Base-by-base conservation (phyloP, 2,113 vertebrate genomes). In the Notechis scutatus region DNA sequence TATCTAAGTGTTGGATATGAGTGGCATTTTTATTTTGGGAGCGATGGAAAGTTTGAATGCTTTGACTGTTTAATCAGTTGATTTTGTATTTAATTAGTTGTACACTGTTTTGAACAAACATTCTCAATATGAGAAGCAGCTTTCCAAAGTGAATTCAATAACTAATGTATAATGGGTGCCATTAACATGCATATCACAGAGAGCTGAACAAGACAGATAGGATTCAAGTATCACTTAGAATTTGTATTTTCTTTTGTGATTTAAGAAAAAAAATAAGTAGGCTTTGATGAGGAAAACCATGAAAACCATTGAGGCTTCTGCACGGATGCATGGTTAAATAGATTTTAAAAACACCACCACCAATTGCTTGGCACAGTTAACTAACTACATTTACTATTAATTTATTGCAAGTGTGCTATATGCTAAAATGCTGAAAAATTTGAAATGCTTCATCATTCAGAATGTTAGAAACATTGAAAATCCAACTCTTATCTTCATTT, bases 331-430 rank as follows among this genome's bases (percentile, higher is more conserved):
- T 96, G 95, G 96, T 97, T 96, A 96, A 95, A 88, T 85, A 93
- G 92, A 96, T 91, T 88, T 9, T 15, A 56, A 52, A 91, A 91
- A 81, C 50, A 91, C 12, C 61, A 61, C 5, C 93, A 56, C 92
- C 94, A 93, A 96, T 95, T 96, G 92, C 93, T 96, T 23, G 1
- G 92, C 92, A 93, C 92, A 95, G 93, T 93, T 96, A 96, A 96
- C 94, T 95, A 92, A 96, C 34, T 94, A 94, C 92, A 93, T 47
- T 92, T 93, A 91, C 90, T 96, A 94, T 96, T 97, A 96, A 97
- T 96, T 96, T 96, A 88, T 93, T 95, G 91, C 92, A 95, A 97
- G 95, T 96, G 96, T 96, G 95, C 95, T 94, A 93, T 95, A 96
- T 85, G 87, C 96, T 2, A 85, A 94, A 89, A 95, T 94, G 93